Percentiles rank a stretch among this genome's conserved stretches.
These are phyloP conservation scores for Merodon equestris DNA, from an alignment of 2,888 invertebrate genomes.

Conservation along the genomic window DNA sequence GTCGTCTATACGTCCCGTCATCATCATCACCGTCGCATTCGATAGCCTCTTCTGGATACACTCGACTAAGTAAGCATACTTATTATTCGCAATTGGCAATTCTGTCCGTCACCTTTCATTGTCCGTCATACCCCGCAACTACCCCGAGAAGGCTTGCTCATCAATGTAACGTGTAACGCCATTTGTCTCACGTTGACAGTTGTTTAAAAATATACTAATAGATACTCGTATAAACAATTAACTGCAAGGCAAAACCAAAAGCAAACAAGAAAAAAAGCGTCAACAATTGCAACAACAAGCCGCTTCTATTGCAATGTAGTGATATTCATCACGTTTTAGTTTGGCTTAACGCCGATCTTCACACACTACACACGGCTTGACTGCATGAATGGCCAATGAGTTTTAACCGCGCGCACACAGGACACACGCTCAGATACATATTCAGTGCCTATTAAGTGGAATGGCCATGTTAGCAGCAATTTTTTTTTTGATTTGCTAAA, in stretches of 20 bases:
- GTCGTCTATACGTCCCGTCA: conserved; percentile 62
- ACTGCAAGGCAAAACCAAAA: conserved; percentile 33
- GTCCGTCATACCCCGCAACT: conserved; percentile 17
- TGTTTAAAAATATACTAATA: conserved; percentile 26
- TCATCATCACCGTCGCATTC: conserved; percentile 42
- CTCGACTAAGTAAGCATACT: conserved; percentile 54
- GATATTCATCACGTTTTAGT: conserved; percentile 61
- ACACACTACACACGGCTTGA: conserved; percentile 34
- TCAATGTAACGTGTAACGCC: conserved; percentile 66
- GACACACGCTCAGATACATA: conserved; percentile 59
- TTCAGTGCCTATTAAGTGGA: conserved; percentile 44
- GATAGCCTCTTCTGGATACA: conserved; percentile 50
- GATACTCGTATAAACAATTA: conserved; percentile 55
- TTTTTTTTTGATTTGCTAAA: conserved; percentile 57
- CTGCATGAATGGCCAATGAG: conserved; percentile 64
- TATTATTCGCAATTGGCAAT: conserved; percentile 58
- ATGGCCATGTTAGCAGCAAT: conserved; percentile 50
- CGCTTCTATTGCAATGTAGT: conserved; percentile 32
- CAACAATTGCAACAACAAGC: conserved; percentile 46
- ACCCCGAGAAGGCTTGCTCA: conserved; percentile 29
- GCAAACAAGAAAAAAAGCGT: conserved; percentile 54
- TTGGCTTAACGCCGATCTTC: conserved; percentile 64
- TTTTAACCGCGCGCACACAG: conserved; percentile 50
- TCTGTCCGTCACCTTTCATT: conserved; percentile 57
- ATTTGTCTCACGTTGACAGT: conserved; percentile 64